Base-by-base conservation (phyloP, 1,140 invertebrate genomes). In the Hypsibius dujardini region DNA sequence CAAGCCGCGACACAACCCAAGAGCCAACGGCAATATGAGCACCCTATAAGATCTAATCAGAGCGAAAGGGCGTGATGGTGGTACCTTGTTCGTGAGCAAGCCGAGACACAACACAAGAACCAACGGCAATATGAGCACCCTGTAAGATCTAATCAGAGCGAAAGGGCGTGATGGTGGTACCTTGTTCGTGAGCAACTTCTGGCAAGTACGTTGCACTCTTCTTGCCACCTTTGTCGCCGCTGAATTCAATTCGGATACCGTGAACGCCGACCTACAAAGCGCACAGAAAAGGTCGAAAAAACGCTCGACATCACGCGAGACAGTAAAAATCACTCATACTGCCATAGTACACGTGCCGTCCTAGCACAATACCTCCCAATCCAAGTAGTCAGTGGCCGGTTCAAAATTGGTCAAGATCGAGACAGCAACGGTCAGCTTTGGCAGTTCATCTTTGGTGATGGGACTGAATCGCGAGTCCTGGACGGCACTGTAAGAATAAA, bases 161-260 rank as follows among this genome's bases (percentile, higher is more conserved):
- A 28, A 28, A 28, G 28, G 28, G 28, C 28, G 28, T 28, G 28
- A n/a, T 56, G 50, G 50, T 7, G 7, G n/a, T 81, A 92, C 92
- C 94, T 88, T 98, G 95, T 80, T 98, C 95, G 72, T 86, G 85
- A 75, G 95, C 92, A 72, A 99, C 92, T 82, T 98, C 89, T 70
- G 95, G 95, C 78, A 99, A 84, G 82, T 96, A 98, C 75, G 95
- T 98, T 74, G 95, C 95, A 74, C 91, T 96, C 76, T 92, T 86
- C 77, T 92, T 92, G 74, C 87, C 88, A 72, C 95, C 95, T 76
- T 92, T 90, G 77, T 98, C 95, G 80, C 91, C 95, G 72, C 88
- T 80, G 77, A 98, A 99, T 82, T 98, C 94, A 75, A 98, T 98
- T 69, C 95, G 85, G 76, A 99, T 98, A 46, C 95, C 95, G 81